Conservation (phyloP, 2,888 invertebrate genomes). For the Lobophora halterata region DNA sequence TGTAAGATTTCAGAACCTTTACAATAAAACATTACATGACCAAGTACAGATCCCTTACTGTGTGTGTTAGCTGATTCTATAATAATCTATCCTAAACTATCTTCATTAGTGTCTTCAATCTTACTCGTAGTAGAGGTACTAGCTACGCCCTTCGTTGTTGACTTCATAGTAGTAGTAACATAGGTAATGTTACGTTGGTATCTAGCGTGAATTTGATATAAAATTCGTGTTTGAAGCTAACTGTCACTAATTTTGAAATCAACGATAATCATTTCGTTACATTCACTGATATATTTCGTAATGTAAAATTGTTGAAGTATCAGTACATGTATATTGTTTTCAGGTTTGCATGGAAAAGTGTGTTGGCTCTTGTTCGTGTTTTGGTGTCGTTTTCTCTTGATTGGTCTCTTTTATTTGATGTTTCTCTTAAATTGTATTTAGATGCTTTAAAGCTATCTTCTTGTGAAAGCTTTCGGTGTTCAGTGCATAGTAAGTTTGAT, state of each 20-base stretch:
- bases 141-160: constrained; percentile 76
- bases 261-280: constrained; percentile 34
- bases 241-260: constrained; percentile 74
- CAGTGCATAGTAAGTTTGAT: constrained; percentile 54
- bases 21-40: constrained; percentile 30
- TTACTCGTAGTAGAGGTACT: constrained; percentile 50
- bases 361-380: constrained; percentile 63
- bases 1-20: constrained; percentile 41
- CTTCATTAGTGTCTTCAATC: constrained; percentile 53
- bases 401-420: constrained; percentile 47
- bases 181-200: constrained; percentile 72
- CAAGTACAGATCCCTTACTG: constrained; percentile 43
- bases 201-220: constrained; percentile 56
- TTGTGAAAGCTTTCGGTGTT: constrained; percentile 74
- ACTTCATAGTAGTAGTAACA: constrained; percentile 66
- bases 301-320: constrained; percentile 16
- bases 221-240: constrained; percentile 46
- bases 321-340: constrained; percentile 21
- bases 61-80: constrained; percentile 44
- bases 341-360: constrained; percentile 45
- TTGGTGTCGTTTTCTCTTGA: constrained; percentile 71
- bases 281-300: constrained; percentile 15
- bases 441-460: constrained; percentile 47
- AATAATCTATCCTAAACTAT: constrained; percentile 49
- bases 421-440: constrained; percentile 41